Percentiles rank a stretch among this genome's conserved stretches.
Evolutionary conservation across 2,113 vertebrate species (phyloP).

Genomic region (Pagrus major): DNA sequence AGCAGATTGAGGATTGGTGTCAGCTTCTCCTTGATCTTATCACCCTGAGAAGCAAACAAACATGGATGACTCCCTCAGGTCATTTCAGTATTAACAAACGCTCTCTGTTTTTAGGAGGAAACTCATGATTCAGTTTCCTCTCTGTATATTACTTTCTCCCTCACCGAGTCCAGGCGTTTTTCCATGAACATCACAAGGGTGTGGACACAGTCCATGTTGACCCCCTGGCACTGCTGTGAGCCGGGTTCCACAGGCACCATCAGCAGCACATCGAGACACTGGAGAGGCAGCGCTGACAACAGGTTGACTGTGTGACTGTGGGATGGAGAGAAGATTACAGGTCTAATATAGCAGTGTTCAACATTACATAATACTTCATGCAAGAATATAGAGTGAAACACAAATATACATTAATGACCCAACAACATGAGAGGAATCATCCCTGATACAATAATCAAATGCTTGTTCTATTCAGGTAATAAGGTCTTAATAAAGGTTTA

Average conservation of each 20-base stretch:
- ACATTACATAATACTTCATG: background rate
- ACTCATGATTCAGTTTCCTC: background rate
- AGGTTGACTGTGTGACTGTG: slow-evolving; percentile 88
- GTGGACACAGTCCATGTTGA: slow-evolving; percentile 88
- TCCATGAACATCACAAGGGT: slow-evolving; percentile 83
- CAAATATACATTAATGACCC: background rate
- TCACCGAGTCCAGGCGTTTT: slow-evolving; percentile 78
- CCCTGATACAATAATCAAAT: background rate
- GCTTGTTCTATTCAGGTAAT: too few species aligned
- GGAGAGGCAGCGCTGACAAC: slow-evolving; percentile 89
- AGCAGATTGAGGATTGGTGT: slow-evolving; percentile 86
- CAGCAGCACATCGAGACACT: slow-evolving; percentile 86
- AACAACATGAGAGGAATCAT: background rate
- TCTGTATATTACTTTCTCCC: background rate
- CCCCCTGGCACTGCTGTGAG: slow-evolving; percentile 77
- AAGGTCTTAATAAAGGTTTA: too few species aligned
- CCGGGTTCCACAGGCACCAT: slow-evolving; percentile 60
- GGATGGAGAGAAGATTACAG: slow-evolving; percentile 7
- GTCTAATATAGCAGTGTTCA: background rate
- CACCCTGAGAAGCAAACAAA: slow-evolving; percentile 70
- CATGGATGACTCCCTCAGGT: background rate
- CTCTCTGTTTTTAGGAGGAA: background rate
- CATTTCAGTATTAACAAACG: background rate
- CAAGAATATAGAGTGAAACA: background rate
- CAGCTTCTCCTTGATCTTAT: slow-evolving; percentile 85